Evolutionary conservation across 1,140 invertebrate genomes (phyloP).

Genomic region (Drosophila tsacasi): DNA sequence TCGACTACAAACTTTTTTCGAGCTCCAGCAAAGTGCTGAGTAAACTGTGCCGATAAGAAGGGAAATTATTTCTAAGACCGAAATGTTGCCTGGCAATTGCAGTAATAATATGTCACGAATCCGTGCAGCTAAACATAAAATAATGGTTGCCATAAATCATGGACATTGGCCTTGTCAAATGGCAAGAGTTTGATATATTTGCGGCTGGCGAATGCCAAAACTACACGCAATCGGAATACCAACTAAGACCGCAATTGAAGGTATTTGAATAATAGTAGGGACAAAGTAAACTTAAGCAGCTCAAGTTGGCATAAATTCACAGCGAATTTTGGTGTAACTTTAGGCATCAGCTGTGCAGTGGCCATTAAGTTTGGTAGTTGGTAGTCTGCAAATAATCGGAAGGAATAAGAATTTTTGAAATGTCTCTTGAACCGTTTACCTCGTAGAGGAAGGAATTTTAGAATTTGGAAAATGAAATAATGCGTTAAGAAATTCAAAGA

Average conservation of each 20-base stretch:
- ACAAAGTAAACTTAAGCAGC: slow-evolving; percentile 13
- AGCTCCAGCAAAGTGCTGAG: slow-evolving; percentile 22
- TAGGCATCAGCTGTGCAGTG: background rate
- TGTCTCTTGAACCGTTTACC: too few relatives aligned
- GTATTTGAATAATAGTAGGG: slow-evolving; percentile 30
- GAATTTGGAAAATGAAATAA: too few relatives aligned
- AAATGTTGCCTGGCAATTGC: slow-evolving; percentile 35
- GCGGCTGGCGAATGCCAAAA: slow-evolving; percentile 51
- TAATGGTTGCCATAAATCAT: slow-evolving; percentile 72
- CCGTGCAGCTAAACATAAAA: slow-evolving; percentile 72
- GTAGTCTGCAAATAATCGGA: background rate
- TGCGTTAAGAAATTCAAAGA: too few relatives aligned
- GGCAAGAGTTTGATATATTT: slow-evolving; percentile 57
- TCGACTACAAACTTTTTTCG: background rate
- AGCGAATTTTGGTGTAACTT: background rate
- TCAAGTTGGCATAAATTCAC: slow-evolving; percentile 4
- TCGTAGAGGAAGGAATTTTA: too few relatives aligned
- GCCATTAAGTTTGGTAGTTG: background rate
- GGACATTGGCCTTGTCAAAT: slow-evolving; percentile 68
- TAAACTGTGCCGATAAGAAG: slow-evolving; percentile 27
- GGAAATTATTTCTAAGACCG: slow-evolving; percentile 17
- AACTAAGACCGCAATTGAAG: slow-evolving; percentile 34
- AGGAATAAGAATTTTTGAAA: background rate
- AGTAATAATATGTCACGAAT: slow-evolving; percentile 53
- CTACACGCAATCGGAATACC: slow-evolving; percentile 60